A percentile compares a stretch with the other conserved stretches of the same genome.
phyloP scores from a whole-genome alignment of 1,140 invertebrate genomes.

The Drosophila tsacasi region DNA sequence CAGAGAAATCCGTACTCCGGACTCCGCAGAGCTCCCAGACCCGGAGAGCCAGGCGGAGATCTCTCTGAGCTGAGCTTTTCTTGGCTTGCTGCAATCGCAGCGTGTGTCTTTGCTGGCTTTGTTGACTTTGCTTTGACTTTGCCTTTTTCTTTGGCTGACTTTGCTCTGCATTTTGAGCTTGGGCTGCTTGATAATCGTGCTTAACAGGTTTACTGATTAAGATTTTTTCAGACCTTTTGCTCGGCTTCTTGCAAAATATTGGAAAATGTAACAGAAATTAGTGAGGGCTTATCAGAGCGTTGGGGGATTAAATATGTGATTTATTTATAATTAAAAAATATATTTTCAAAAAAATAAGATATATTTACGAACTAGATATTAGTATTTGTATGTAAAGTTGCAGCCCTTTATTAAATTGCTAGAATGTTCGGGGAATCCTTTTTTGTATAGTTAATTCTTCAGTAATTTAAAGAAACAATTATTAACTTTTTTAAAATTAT shows the following conservation, averaged over 20 bases:
- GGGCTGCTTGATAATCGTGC: conserved; percentile 47
- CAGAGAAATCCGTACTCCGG: conserved; percentile 3
- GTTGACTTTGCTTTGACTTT: conserved; percentile 17
- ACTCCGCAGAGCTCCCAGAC: conserved; percentile 13
- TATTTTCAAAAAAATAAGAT: neutral
- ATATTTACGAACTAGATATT: neutral
- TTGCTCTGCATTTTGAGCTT: conserved; percentile 38
- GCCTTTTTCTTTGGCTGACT: conserved; percentile 19
- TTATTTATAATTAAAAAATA: neutral
- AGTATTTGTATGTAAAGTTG: neutral
- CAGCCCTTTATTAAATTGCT: no score
- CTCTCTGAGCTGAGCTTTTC: conserved; percentile 37
- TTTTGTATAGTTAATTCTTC: no score
- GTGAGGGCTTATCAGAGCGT: conserved; percentile 12
- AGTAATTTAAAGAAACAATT: no score
- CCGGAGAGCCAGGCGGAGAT: neutral
- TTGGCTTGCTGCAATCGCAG: conserved; percentile 53
- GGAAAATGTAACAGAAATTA: conserved; percentile 42
- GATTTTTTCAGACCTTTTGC: conserved; percentile 53
- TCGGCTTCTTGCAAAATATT: conserved; percentile 64
- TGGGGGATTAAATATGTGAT: neutral
- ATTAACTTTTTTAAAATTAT: no score
- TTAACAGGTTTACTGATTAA: conserved; percentile 70
- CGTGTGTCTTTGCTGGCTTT: conserved; percentile 36
- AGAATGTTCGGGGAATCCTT: no score